Evolutionary conservation across 64 coral and sea anemone species (phyloP).

Genomic region (Stylophora pistillata): DNA sequence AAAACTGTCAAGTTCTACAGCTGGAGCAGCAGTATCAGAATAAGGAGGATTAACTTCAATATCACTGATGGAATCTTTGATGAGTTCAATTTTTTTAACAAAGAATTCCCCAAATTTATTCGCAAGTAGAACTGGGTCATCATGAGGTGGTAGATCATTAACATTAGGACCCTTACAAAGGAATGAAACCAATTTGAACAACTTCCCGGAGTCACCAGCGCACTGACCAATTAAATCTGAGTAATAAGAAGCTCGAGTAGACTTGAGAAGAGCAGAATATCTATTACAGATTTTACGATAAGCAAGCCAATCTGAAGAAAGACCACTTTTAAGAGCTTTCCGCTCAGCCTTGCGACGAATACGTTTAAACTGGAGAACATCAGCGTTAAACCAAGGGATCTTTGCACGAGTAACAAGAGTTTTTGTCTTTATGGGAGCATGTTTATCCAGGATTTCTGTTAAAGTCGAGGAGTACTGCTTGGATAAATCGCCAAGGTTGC

Average conservation of each 20-base stretch:
- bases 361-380: background rate
- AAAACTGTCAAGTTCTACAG: background rate
- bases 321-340: constrained; percentile 10
- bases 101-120: constrained; percentile 18
- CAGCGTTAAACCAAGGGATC: background rate
- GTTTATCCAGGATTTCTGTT: background rate
- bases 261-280: constrained; percentile 3
- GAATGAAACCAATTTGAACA: no score
- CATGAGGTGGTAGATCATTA: no score
- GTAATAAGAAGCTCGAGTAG: constrained; percentile 1
- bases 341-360: background rate
- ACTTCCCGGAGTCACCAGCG: background rate
- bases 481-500: background rate
- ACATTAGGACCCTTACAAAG: no score
- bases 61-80: constrained; percentile 17
- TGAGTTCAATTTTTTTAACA: constrained; percentile 3
- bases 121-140: background rate
- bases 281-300: background rate
- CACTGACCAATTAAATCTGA: constrained; percentile 6
- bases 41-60: constrained; percentile 1
- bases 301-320: background rate
- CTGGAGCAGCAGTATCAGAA: background rate
- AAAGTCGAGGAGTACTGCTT: background rate
- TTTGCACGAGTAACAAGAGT: background rate
- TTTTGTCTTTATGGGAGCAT: constrained; percentile 5